Evolutionary conservation across 1,140 invertebrate genomes (phyloP).

Genomic region (Bombus waltoni): DNA sequence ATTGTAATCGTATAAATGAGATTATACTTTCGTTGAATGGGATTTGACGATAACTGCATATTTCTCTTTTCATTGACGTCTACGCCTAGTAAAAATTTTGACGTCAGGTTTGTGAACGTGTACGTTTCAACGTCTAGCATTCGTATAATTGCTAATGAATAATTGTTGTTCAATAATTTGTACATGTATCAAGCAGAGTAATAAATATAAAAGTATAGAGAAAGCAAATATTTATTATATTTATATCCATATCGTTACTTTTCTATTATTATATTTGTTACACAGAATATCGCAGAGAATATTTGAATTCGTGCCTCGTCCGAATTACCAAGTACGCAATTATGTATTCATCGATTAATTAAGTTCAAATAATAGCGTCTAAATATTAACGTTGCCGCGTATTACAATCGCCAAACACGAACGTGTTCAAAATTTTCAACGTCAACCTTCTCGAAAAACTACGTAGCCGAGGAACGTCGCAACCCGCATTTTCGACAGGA

Average conservation of each 20-base stretch:
- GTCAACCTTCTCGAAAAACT: neutral
- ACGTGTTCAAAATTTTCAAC: neutral
- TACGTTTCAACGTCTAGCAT: neutral
- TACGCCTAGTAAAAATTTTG: neutral
- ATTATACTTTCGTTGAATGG: neutral
- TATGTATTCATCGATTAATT: neutral
- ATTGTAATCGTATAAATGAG: neutral
- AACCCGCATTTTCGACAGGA: neutral
- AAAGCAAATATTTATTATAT: neutral
- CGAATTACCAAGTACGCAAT: neutral
- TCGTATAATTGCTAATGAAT: neutral
- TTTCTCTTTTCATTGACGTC: neutral
- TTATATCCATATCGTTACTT: neutral
- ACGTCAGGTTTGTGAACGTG: neutral
- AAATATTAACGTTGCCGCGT: too few relatives aligned
- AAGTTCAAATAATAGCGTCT: neutral
- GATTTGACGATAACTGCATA: neutral
- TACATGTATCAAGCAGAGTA: too few relatives aligned
- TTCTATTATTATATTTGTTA: neutral
- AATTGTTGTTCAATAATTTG: too few relatives aligned
- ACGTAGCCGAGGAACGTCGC: neutral
- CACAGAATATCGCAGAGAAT: neutral
- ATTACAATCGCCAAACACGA: neutral
- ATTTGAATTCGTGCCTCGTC: neutral
- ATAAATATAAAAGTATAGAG: too few relatives aligned